phyloP scores from a whole-genome alignment of 2,113 vertebrate genomes.

The Passer montanus region DNA sequence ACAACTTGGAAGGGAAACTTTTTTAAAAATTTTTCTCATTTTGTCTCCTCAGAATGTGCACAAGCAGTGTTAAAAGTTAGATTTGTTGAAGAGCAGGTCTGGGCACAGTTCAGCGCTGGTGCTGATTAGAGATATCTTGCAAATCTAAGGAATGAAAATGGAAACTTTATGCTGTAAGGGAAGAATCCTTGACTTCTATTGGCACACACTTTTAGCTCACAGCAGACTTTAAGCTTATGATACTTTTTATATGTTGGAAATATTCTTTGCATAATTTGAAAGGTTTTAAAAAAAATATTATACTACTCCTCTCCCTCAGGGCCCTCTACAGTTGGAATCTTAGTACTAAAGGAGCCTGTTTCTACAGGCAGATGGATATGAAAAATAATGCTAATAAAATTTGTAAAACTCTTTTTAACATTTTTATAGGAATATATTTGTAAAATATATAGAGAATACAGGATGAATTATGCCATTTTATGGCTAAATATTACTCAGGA shows the following conservation, averaged over 20 bases:
- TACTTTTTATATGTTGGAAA: constrained; percentile 34
- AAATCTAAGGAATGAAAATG: constrained; percentile 2
- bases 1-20: background rate
- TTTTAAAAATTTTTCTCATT: background rate
- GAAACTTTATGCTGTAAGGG: background rate
- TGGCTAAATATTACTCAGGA: constrained; percentile 1
- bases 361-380: constrained; percentile 44
- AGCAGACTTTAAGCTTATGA: constrained; percentile 37
- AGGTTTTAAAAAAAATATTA: constrained; percentile 2
- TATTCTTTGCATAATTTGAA: constrained; percentile 52
- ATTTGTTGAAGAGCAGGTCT: background rate
- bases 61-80: background rate
- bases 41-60: background rate
- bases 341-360: background rate
- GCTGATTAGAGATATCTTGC: background rate
- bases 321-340: constrained; percentile 30
- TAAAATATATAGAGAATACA: background rate
- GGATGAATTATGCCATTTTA: background rate
- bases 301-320: constrained; percentile 35
- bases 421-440: constrained; percentile 49
- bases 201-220: background rate
- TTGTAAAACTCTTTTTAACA: constrained; percentile 27
- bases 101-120: background rate
- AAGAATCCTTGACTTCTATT: background rate
- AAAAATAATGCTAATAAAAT: constrained; percentile 63